Evolutionary conservation across 2,113 vertebrate genomes (phyloP).

Genomic region (Crotalus helleri): DNA sequence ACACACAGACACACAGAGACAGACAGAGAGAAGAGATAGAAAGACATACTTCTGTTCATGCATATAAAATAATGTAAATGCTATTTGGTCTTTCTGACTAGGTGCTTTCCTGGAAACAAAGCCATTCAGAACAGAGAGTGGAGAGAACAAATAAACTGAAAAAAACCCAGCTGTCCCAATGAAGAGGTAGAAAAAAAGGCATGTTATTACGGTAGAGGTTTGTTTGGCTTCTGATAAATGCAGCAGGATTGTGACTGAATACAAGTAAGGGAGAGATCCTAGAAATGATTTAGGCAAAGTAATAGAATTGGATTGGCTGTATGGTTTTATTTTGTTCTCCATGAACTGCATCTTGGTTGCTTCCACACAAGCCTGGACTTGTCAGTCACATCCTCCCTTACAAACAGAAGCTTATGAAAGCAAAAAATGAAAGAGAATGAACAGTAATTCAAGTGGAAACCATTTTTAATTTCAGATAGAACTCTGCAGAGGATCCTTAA

Average conservation of each 20-base stretch:
- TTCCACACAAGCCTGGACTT: conserved; percentile 16
- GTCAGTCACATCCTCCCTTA: conserved; percentile 18
- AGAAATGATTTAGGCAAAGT: conserved; percentile 8
- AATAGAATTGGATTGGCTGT: conserved; percentile 1
- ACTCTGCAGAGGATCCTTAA: neutral
- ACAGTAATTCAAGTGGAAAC: neutral
- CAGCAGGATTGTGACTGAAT: neutral
- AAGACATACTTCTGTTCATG: neutral
- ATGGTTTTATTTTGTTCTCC: neutral
- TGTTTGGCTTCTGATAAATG: conserved; percentile 18
- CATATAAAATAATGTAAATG: neutral
- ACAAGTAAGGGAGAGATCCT: neutral
- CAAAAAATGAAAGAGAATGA: neutral
- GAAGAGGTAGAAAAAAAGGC: conserved; percentile 1
- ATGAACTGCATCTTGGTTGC: neutral
- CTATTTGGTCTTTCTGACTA: neutral
- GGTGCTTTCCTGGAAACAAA: neutral
- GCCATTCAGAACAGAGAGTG: conserved; percentile 17
- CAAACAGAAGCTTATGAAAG: neutral
- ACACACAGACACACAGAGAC: neutral
- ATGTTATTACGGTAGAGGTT: neutral
- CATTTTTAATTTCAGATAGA: conserved; percentile 7
- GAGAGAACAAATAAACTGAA: neutral
- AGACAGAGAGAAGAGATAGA: neutral
- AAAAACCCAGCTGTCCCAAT: neutral